These are phyloP conservation scores for Crioceris asparagi DNA, from an alignment of 2,888 invertebrate genomes.

Conservation along the genomic window DNA sequence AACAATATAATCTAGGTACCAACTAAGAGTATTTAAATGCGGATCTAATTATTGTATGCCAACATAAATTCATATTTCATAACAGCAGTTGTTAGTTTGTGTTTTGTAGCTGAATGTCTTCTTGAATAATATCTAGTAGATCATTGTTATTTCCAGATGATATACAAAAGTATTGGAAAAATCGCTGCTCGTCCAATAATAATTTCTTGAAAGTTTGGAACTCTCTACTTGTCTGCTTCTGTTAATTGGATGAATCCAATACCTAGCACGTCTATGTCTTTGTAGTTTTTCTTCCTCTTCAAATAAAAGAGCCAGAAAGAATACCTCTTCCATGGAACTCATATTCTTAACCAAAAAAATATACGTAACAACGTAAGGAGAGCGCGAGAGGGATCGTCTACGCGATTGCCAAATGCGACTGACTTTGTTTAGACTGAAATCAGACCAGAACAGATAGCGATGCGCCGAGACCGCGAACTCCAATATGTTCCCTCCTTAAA, in stretches of 20 bases:
- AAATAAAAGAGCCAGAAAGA: neutral
- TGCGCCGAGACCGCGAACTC: too few species aligned
- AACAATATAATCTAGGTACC: too few species aligned
- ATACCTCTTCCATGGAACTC: neutral
- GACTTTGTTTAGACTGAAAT: neutral
- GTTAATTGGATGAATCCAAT: neutral
- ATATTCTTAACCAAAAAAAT: neutral
- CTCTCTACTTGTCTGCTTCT: too few species aligned
- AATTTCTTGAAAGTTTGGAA: neutral
- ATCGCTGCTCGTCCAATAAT: neutral
- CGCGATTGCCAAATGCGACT: too few species aligned
- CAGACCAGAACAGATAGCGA: neutral
- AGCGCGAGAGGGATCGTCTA: too few species aligned
- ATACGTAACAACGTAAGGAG: too few species aligned
- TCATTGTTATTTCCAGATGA: neutral
- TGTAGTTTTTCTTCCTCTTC: neutral
- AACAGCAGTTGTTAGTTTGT: too few species aligned
- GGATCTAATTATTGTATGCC: too few species aligned
- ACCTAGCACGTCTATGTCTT: neutral
- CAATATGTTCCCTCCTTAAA: too few species aligned
- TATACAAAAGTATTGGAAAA: neutral
- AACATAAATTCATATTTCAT: too few species aligned
- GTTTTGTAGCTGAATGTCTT: too few species aligned
- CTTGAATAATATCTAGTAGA: neutral
- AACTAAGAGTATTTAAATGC: too few species aligned